Conservation (phyloP, 2,888 invertebrate genomes). For the Sphinx pinastri region DNA sequence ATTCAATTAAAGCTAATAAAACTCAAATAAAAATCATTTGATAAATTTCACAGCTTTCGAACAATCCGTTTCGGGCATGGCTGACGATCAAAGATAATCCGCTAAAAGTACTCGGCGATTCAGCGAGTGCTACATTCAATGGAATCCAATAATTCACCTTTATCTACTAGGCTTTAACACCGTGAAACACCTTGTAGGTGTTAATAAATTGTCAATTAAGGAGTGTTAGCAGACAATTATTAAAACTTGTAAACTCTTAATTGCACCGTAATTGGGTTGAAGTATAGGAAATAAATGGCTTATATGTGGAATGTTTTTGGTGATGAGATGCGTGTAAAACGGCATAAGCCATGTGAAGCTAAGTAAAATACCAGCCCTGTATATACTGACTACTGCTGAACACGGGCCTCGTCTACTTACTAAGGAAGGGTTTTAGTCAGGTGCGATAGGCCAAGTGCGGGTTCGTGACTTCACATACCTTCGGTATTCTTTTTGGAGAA, state of each 20-base stretch:
- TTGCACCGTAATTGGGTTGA: not conserved
- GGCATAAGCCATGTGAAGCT: not conserved
- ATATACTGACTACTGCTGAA: no score
- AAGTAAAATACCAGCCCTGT: not conserved
- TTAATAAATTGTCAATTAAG: not conserved
- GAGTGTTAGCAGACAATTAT: conserved; percentile 10
- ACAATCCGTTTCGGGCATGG: not conserved
- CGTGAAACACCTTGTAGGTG: conserved; percentile 6
- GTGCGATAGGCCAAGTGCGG: no score
- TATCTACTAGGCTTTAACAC: not conserved
- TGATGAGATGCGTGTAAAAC: not conserved
- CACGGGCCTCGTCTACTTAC: no score
- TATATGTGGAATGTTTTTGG: not conserved
- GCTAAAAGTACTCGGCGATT: not conserved
- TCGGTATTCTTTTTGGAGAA: no score
- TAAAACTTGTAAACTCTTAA: conserved; percentile 2
- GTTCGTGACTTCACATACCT: no score
- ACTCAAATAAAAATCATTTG: not conserved
- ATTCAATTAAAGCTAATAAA: not conserved
- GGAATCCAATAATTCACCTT: conserved; percentile 15
- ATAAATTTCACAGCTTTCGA: not conserved
- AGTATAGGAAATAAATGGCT: not conserved
- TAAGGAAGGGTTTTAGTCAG: no score
- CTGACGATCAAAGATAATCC: conserved; percentile 10
- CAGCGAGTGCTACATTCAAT: not conserved